Base-by-base conservation (phyloP, 1,140 invertebrate species). In the Rhyacophila brunnea region DNA sequence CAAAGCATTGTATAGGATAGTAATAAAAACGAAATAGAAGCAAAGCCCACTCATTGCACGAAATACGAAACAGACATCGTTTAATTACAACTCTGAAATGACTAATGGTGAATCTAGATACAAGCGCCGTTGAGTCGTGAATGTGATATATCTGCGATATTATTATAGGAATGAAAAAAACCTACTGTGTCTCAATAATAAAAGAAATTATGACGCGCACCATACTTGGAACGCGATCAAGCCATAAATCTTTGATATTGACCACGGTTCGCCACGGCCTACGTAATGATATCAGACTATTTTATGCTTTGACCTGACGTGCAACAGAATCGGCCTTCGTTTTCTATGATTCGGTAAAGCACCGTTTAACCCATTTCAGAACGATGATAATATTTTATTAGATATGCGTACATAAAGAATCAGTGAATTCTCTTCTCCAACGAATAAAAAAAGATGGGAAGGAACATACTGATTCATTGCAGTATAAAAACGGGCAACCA, bases 61-160 rank as follows among this genome's bases (percentile, higher is more conserved):
- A 45, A 40, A 28, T 49, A 52, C 44, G 50, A 48, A 28, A 62
- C 58, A 48, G 36, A 58, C 48, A 62, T 62, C 49, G 61, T 63
- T 63, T 63, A 63, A 63, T 63, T 63, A 58, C 56, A 47, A 50
- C 55, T 59, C 58, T 43, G 34, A 36, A 35, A 58, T 63, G 56
- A 63, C 61, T 63, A 63, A 63, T 63, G 61, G 51, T 35, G 15
- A 47, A 63, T 59, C 61, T 53, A 46, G 56, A 63, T 58, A 48
- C 28, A 56, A 42, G 17, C 47, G 55, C 36, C 28, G 61, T 46
- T 53, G 61, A 59, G 43, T 54, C 61, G 56, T 50, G 56, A 59
- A 59, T 49, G 61, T 63, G 61, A 59, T 59, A 55, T 63, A 63
- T 58, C n/a, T 50, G n/a, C 2, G 28, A 15, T n/a, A 49, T 49